Conservation (phyloP, 2,888 invertebrate species). For the Hipparchia semele region DNA sequence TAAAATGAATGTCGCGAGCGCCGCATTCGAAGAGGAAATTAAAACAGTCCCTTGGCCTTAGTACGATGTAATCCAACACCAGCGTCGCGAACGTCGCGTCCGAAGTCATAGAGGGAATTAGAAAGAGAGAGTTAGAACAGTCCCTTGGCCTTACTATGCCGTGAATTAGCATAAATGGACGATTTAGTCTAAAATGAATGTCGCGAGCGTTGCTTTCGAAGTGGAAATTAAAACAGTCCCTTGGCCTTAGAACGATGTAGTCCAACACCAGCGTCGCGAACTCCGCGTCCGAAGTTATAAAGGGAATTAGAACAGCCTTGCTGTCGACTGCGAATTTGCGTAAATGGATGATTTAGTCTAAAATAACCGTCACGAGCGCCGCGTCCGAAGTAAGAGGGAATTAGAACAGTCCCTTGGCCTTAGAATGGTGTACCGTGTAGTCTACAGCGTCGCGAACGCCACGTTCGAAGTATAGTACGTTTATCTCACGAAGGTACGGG, state of each 20-base stretch:
- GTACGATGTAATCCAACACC: no score
- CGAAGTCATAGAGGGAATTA: constrained; percentile 36
- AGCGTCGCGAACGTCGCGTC: background rate
- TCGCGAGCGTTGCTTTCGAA: background rate
- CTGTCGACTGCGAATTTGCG: constrained; percentile 61
- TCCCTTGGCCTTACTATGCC: constrained; percentile 59
- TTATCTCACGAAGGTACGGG: no score
- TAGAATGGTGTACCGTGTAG: no score
- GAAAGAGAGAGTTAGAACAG: constrained; percentile 43
- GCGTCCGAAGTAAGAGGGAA: no score
- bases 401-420: no score
- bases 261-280: no score
- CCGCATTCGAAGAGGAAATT: constrained; percentile 7
- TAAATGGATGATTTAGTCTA: constrained; percentile 74
- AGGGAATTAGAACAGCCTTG: no score
- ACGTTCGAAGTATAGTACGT: no score
- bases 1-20: constrained; percentile 52
- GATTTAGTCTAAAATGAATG: constrained; percentile 70
- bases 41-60: constrained; percentile 36
- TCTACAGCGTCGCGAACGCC: no score
- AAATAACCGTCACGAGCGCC: constrained; percentile 77
- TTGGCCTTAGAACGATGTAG: no score
- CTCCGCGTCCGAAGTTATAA: constrained; percentile 39
- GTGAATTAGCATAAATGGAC: constrained; percentile 68
- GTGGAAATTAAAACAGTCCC: constrained; percentile 39